Conservation (phyloP, 2,888 invertebrate genomes). For the Athalia rosae region DNA sequence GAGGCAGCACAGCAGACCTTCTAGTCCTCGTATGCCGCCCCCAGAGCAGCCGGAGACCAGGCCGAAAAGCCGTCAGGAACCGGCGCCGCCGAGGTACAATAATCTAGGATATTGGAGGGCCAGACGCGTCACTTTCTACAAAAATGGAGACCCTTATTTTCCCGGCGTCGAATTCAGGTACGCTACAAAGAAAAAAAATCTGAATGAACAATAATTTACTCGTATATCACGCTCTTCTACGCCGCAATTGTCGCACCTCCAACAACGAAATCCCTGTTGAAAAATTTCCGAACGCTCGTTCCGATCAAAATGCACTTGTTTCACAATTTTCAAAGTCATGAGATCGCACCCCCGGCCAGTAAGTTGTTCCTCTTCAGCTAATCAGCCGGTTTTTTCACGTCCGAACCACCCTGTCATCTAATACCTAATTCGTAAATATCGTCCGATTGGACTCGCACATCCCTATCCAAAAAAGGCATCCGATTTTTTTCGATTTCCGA, state of each 20-base stretch:
- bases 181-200: conserved; percentile 25
- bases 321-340: no score
- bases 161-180: conserved; percentile 89
- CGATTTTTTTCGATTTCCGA: no score
- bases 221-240: no score
- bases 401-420: no score
- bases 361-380: no score
- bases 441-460: no score
- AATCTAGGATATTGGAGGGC: conserved; percentile 93
- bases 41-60: conserved; percentile 75
- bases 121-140: conserved; percentile 90
- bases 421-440: no score
- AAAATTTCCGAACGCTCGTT: no score
- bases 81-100: conserved; percentile 77
- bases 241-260: neutral
- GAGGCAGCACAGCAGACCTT: conserved; percentile 74
- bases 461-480: no score
- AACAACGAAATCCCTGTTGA: neutral
- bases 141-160: conserved; percentile 95
- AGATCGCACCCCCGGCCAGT: no score
- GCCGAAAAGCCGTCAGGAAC: conserved; percentile 78
- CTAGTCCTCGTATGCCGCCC: conserved; percentile 76
- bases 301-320: no score
- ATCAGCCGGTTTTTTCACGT: no score
- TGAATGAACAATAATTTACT: neutral